Evolutionary conservation across 2,113 vertebrate genomes (phyloP), one percentile per base, ranked within the genome.

Genomic region (Meleagris gallopavo): DNA sequence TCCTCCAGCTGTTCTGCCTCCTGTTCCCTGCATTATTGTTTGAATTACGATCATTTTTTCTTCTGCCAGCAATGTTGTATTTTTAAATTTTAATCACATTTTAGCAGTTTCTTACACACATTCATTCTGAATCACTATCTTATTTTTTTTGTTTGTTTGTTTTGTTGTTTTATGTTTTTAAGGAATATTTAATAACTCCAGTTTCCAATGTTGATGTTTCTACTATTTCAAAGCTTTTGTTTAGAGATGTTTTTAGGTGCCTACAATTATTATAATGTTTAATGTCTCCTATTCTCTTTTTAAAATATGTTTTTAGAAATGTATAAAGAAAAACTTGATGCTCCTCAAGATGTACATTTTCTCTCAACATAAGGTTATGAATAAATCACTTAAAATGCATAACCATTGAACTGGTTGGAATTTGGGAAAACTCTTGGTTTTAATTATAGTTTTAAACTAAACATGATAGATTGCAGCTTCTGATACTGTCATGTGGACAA

Each of bases 31-130:
- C 21, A 64, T 72, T 70, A 58, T 36, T 66, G 11, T 77, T 90
- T 64, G 54, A 93, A 77, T 50, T 0, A 78, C 24, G 4, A 48
- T 85, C 13, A 52, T 70, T 80, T 71, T 81, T 65, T 34, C 80
- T 86, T 72, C 69, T 71, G 69, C 64, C 16, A 41, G 34, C 10
- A 78, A 32, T 67, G n/a, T 29, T 75, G 17, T 52, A 89, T 67
- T 90, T 88, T 93, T 72, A 87, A 73, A 85, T 17, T 92, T 89
- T 66, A 88, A 81, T 62, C 38, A 55, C 18, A 88, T 95, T 91
- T 88, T 41, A 91, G 58, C 27, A 76, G 55, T 80, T 83, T 71
- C 14, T 57, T 92, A 61, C 22, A 76, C 36, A 65, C 27, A 58
- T 43, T 57, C 34, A n/a, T 92, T 86, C 64, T 88, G 88, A 86